Evolutionary conservation across 2,113 vertebrate species (phyloP).

Genomic region (Sula dactylatra): DNA sequence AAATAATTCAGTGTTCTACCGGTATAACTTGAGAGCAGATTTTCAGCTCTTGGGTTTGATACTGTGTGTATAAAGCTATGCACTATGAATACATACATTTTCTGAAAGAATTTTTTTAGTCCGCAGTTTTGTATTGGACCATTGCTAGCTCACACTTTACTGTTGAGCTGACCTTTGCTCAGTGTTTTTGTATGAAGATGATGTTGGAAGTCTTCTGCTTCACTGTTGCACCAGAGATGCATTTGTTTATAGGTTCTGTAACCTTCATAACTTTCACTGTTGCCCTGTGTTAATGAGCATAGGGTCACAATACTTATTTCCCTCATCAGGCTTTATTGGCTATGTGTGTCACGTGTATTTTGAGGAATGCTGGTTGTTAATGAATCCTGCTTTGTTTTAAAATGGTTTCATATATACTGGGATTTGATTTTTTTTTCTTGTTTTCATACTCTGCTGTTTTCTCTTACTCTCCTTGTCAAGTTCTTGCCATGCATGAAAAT

Average conservation of each 20-base stretch:
- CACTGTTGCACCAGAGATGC: not conserved
- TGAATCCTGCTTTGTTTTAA: conserved; percentile 65
- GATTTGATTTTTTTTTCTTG: conserved; percentile 74
- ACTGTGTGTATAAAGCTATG: conserved; percentile 4
- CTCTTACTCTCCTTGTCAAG: conserved; percentile 93
- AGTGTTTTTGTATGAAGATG: not conserved
- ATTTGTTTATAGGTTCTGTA: conserved; percentile 21
- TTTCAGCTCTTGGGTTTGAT: conserved; percentile 30
- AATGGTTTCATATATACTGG: conserved; percentile 69
- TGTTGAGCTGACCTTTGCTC: not conserved
- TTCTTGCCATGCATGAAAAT: conserved; percentile 99
- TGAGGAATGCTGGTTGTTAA: conserved; percentile 67
- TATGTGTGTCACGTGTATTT: conserved; percentile 70
- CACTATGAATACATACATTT: conserved; percentile 5
- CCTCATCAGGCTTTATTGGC: conserved; percentile 52
- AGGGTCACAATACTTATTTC: conserved; percentile 15
- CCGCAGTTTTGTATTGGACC: not conserved
- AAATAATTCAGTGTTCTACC: not conserved
- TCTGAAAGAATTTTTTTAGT: not conserved
- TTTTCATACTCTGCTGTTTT: conserved; percentile 80
- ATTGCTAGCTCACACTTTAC: not conserved
- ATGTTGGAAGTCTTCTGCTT: conserved; percentile 3
- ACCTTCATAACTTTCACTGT: conserved; percentile 18
- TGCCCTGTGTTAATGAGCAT: conserved; percentile 30
- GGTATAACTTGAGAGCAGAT: conserved; percentile 39